phyloP scores from a whole-genome alignment of 2,113 vertebrate genomes.

The Entomyzon cyanotis region DNA sequence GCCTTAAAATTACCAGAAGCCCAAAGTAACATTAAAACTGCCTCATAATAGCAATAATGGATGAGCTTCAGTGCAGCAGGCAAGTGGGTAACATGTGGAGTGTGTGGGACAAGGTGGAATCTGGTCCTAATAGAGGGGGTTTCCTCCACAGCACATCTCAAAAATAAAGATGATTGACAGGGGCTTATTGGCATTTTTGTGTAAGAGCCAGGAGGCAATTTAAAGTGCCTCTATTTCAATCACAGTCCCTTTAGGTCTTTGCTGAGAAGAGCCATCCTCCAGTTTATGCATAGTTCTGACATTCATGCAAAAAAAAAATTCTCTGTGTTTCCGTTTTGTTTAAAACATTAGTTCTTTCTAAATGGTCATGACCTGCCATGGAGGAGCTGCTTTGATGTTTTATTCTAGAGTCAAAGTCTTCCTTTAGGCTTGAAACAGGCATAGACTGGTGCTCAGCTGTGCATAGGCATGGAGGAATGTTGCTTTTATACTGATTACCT shows the following conservation, averaged over 20 bases:
- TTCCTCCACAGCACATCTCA: background rate
- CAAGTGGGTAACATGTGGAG: background rate
- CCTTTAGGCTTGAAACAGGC: background rate
- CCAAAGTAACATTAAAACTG: slow-evolving; percentile 41
- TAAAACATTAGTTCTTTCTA: background rate
- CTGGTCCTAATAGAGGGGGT: background rate
- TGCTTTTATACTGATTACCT: background rate
- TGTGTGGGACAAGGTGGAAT: background rate
- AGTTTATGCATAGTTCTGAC: background rate
- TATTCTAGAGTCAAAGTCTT: background rate
- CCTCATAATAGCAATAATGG: background rate
- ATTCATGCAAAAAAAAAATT: background rate
- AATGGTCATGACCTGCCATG: background rate
- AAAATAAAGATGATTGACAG: background rate
- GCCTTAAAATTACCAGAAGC: slow-evolving; percentile 18
- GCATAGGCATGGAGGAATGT: background rate
- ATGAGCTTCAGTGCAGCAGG: background rate
- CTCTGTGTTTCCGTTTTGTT: background rate
- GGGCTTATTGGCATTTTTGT: background rate
- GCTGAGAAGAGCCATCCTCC: background rate
- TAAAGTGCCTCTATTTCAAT: background rate
- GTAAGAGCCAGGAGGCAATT: background rate
- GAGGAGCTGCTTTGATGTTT: background rate
- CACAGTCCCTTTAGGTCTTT: background rate
- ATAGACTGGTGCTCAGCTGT: background rate